Evolutionary conservation across 2,113 vertebrate species (phyloP), one percentile per base, ranked within the genome.

Genomic region (Lota lota): DNA sequence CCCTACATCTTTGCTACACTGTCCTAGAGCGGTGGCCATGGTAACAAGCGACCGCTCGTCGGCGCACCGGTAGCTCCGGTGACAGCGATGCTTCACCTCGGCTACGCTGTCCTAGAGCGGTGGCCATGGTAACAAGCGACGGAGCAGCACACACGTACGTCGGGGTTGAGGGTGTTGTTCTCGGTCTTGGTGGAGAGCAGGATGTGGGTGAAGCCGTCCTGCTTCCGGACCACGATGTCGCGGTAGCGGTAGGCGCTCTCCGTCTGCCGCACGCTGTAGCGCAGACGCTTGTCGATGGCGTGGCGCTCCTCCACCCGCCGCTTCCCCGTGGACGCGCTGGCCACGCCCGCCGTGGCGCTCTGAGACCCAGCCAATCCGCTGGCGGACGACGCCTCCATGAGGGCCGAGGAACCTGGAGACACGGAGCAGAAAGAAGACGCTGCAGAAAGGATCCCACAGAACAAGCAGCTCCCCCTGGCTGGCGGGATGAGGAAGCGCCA

Each of bases 121-220:
- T 61, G 24, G 16, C 59, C 59, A 24, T 17, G 59, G 59, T 5
- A 61, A 61, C 4, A 7, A n/a, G 61, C 65, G 67, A 1, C 5
- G 28, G 63, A 53, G 63, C 18, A 57, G 66, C 14, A 14, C 40
- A 14, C 12, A 14, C 69, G 89, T 53, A 94, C 93, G 92, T 99
- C 96, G 7, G 97, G 96, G 73, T 97, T 99, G 22, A 99, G 91
- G 1, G 94, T 94, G 88, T 99, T 99, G 91, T 99, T 96, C 85
- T 98, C 96, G 19, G 95, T 96, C 77, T 97, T 98, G 66, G 96
- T 99, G 15, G 97, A 98, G 14, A 99, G 92, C 88, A 99, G 88
- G 79, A 99, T 95, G 85, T 99, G 97, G 3, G 96, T 99, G 90
- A 98, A 99, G 68, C 97, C 96, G 5, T 99, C 97, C 53, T 98